Base-by-base conservation (phyloP, 1,140 invertebrate genomes). In the Trachymyrmex cornetzi region DNA sequence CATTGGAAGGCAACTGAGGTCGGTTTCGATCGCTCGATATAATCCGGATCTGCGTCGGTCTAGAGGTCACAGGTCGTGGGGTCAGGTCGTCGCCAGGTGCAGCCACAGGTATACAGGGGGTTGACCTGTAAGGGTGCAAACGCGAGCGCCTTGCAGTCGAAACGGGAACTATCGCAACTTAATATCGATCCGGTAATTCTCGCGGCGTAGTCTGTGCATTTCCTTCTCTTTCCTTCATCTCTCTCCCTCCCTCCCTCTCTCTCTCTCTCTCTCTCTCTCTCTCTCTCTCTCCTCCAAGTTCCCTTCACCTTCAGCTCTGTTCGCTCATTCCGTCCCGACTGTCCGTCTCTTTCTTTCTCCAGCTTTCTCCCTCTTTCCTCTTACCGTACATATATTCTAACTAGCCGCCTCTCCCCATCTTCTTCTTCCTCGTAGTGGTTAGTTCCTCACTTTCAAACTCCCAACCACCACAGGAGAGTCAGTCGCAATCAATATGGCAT, bases 131-230 rank as follows among this genome's bases (percentile, higher is more conserved):
- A 90, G 86, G 90, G 90, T 86, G 89, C 89, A 91, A 92, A 92
- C 93, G 88, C 93, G 92, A 93, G 93, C 94, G 94, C 93, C 91
- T 89, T 91, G 91, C 92, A 93, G 93, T 92, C 87, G 91, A 92
- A 93, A 93, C 92, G 94, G 92, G 90, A 93, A 94, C 93, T 94
- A 94, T 94, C 92, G 92, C 94, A 92, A 94, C 92, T 94, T 95
- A 94, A 94, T 94, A 95, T 95, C 94, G 94, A 95, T 94, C 94
- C 86, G 72, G 93, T 94, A 94, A 94, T 95, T 95, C 91, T 94
- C 92, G 90, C 92, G 88, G 87, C 63, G 53, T 48, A 69, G 38
- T 69, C 66, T 48, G 38, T 48, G n/a, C 38, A 44, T 67, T 19
- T 38, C 64, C 38, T 38, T 38, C 34, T 44, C 38, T 44, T 44